Conservation (phyloP, 2,113 vertebrate species). For the Zosterops pallidus region DNA sequence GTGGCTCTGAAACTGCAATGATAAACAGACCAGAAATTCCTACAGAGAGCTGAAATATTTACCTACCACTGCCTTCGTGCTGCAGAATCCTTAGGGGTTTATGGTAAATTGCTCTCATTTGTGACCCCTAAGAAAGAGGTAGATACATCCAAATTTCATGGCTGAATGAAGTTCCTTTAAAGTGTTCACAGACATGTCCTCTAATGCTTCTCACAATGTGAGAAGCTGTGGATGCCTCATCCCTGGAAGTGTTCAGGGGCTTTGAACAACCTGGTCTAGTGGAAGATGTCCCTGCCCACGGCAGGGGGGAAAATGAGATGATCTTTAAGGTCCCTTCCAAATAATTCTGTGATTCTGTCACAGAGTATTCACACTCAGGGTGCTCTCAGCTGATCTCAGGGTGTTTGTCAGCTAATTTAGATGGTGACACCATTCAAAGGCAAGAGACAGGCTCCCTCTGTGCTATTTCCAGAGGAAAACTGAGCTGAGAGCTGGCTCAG, state of each 20-base stretch:
- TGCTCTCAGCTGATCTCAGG: neutral
- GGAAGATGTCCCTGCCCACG: neutral
- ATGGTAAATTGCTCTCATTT: neutral
- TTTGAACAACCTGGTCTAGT: neutral
- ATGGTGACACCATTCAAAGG: neutral
- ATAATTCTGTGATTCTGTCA: neutral
- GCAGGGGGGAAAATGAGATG: neutral
- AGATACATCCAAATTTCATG: neutral
- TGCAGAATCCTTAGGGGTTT: neutral
- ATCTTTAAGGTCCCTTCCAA: neutral
- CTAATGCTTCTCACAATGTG: neutral
- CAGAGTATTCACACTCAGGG: neutral
- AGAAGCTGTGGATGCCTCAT: neutral
- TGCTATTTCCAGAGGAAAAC: neutral
- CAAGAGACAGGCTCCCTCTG: neutral
- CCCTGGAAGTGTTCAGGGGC: neutral
- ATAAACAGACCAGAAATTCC: constrained; percentile 18
- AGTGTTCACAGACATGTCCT: neutral
- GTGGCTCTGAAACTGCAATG: neutral
- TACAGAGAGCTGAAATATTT: neutral
- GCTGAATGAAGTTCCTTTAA: neutral
- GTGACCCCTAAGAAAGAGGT: neutral
- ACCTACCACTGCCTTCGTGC: neutral
- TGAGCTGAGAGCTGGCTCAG: neutral
- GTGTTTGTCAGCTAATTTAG: neutral